phyloP scores from a whole-genome alignment of 2,888 invertebrate genomes.

The Drosophila falleni region DNA sequence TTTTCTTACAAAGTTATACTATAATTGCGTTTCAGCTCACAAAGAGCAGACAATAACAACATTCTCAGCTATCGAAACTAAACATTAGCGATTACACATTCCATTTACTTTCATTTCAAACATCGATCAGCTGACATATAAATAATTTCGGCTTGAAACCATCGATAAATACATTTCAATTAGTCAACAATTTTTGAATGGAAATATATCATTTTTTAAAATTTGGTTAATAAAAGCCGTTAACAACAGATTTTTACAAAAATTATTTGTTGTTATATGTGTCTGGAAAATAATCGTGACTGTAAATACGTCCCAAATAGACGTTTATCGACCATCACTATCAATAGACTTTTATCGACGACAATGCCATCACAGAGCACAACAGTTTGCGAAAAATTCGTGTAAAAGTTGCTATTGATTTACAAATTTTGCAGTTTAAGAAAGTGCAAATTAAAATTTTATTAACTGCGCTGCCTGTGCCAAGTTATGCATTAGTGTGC shows the following conservation, averaged over 20 bases:
- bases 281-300: background rate
- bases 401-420: constrained; percentile 67
- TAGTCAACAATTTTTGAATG: too few species aligned
- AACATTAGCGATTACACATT: constrained; percentile 16
- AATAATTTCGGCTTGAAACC: background rate
- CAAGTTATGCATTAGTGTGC: constrained; percentile 50
- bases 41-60: constrained; percentile 39
- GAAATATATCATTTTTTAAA: background rate
- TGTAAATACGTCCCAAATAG: constrained; percentile 20
- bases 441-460: constrained; percentile 26
- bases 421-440: constrained; percentile 39
- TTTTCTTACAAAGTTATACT: constrained; percentile 25
- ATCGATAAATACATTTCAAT: background rate
- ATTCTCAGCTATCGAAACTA: constrained; percentile 40
- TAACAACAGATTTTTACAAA: background rate
- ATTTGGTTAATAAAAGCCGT: background rate
- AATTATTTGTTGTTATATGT: background rate
- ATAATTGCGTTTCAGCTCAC: constrained; percentile 48
- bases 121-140: constrained; percentile 1
- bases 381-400: constrained; percentile 75
- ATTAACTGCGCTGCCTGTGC: constrained; percentile 24
- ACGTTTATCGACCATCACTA: constrained; percentile 36
- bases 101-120: background rate
- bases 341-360: constrained; percentile 47
- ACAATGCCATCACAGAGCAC: constrained; percentile 71